Conservation (phyloP, 2,113 vertebrate species). For the crab-eating macaque (Macaca fascicularis) region T2T-MFA8v1.1 NC_088376.1:40146001-40146500, state of each 20-base stretch:
- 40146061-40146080: slow-evolving; percentile 71
- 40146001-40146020: slow-evolving; percentile 42
- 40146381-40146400: neutral
- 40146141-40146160: slow-evolving; percentile 65
- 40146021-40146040: slow-evolving; percentile 45
- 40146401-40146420: neutral
- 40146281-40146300: slow-evolving; percentile 5
- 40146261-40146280: neutral
- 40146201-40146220: slow-evolving; percentile 69
- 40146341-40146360: neutral
- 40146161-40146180: slow-evolving; percentile 50
- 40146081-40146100: slow-evolving; percentile 74
- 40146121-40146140: slow-evolving; percentile 69
- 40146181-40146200: slow-evolving; percentile 42
- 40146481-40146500: neutral
- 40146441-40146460: neutral
- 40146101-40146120: slow-evolving; percentile 76
- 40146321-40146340: slow-evolving; percentile 20
- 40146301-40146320: slow-evolving; percentile 7
- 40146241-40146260: slow-evolving; percentile 21
- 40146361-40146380: neutral
- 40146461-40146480: neutral
- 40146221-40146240: slow-evolving; percentile 62
- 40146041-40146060: slow-evolving; percentile 50
- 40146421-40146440: neutral